phyloP scores from a whole-genome alignment of 2,888 invertebrate genomes.

The Chrysotoxum bicinctum region DNA sequence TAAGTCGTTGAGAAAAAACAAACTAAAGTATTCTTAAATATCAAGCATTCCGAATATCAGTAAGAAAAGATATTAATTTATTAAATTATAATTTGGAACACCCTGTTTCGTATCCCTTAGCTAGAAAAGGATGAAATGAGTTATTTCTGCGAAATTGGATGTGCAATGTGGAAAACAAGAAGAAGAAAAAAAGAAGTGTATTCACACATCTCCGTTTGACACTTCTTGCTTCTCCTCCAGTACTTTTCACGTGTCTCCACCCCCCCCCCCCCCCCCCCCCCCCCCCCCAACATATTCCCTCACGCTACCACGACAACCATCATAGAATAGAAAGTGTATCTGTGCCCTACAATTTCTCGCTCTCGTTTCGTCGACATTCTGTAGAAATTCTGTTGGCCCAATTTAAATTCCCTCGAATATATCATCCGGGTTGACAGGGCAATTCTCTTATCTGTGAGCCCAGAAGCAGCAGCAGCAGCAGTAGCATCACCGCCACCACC shows the following conservation, averaged over 20 bases:
- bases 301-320: background rate
- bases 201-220: conserved; percentile 53
- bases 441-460: conserved; percentile 85
- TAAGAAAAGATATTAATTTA: too few relatives aligned
- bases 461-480: conserved; percentile 76
- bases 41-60: too few relatives aligned
- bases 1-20: too few relatives aligned
- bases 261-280: background rate
- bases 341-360: conserved; percentile 56
- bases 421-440: conserved; percentile 87
- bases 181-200: conserved; percentile 23
- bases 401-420: conserved; percentile 84
- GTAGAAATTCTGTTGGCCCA: conserved; percentile 76
- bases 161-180: conserved; percentile 30
- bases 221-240: conserved; percentile 3
- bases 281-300: background rate
- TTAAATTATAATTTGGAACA: too few relatives aligned
- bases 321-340: conserved; percentile 59
- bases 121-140: conserved; percentile 53
- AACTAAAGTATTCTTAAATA: too few relatives aligned
- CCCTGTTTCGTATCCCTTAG: background rate
- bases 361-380: conserved; percentile 53
- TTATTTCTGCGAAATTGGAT: conserved; percentile 67
- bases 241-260: background rate
- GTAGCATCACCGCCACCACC: conserved; percentile 13